phyloP scores from a whole-genome alignment of 2,797 vertebrate genomes.

The Psittacula echo region DNA sequence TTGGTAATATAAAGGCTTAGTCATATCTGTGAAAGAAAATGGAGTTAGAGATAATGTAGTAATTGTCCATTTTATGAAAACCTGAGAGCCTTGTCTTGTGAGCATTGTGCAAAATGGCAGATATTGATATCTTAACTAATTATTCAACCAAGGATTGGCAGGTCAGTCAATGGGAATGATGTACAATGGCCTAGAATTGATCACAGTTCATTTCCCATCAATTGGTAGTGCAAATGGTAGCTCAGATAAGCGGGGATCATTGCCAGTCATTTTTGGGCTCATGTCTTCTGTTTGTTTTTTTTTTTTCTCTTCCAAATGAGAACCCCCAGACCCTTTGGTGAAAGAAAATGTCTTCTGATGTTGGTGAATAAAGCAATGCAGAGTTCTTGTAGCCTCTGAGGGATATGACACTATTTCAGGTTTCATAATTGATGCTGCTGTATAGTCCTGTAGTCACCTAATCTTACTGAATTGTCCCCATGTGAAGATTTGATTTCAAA shows the following conservation, averaged over 20 bases:
- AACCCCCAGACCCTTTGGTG: slow-evolving; percentile 35
- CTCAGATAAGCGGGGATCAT: slow-evolving; percentile 65
- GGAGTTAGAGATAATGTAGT: neutral
- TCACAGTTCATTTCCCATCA: slow-evolving; percentile 77
- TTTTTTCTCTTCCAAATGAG: neutral
- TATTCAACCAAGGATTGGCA: slow-evolving; percentile 74
- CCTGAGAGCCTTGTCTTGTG: slow-evolving; percentile 22
- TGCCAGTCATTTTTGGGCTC: slow-evolving; percentile 62
- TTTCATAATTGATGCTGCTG: slow-evolving; percentile 64
- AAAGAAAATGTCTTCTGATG: slow-evolving; percentile 48
- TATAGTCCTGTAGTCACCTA: slow-evolving; percentile 68
- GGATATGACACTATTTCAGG: slow-evolving; percentile 37
- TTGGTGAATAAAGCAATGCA: slow-evolving; percentile 11
- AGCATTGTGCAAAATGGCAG: slow-evolving; percentile 41
- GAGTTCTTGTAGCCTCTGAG: slow-evolving; percentile 67
- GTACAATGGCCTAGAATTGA: slow-evolving; percentile 70
- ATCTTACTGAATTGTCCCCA: slow-evolving; percentile 68
- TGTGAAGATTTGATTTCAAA: slow-evolving; percentile 72
- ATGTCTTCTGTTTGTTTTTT: slow-evolving; percentile 8
- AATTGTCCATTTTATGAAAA: slow-evolving; percentile 24
- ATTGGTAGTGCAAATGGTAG: slow-evolving; percentile 67
- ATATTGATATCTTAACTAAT: slow-evolving; percentile 66
- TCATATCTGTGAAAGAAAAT: neutral
- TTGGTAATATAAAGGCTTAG: slow-evolving; percentile 11
- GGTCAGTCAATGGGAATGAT: slow-evolving; percentile 65